Conservation (phyloP, 1,140 invertebrate genomes). For the Drosophila gunungcola region DNA sequence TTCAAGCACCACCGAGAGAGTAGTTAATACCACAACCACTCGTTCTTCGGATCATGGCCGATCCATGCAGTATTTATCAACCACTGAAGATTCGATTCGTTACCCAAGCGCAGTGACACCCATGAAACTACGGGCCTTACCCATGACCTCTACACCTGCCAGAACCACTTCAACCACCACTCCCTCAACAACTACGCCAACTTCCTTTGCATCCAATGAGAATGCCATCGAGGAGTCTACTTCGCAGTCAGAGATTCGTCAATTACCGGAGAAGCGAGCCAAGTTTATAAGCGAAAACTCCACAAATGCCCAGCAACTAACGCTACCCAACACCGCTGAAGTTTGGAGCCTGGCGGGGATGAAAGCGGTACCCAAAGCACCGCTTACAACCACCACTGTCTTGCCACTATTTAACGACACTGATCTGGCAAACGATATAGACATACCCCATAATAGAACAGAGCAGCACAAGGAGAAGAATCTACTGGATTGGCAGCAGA, state of each 20-base stretch:
- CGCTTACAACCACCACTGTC: slow-evolving; percentile 11
- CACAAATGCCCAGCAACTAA: slow-evolving; percentile 74
- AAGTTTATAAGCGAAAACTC: slow-evolving; percentile 80
- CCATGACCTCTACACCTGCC: slow-evolving; percentile 33
- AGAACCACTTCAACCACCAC: slow-evolving; percentile 29
- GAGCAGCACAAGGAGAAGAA: slow-evolving; percentile 64
- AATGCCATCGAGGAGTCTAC: slow-evolving; percentile 62
- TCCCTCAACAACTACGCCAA: slow-evolving; percentile 6
- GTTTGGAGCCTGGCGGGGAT: slow-evolving; percentile 77
- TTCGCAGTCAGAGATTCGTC: slow-evolving; percentile 18
- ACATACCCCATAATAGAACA: slow-evolving; percentile 37
- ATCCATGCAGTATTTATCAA: slow-evolving; percentile 47
- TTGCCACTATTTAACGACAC: slow-evolving; percentile 13
- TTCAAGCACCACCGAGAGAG: slow-evolving; percentile 10
- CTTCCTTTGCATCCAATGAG: slow-evolving; percentile 48
- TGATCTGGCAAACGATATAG: slow-evolving; percentile 64
- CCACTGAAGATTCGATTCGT: slow-evolving; percentile 30
- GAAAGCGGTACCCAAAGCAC: slow-evolving; percentile 60
- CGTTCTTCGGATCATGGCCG: slow-evolving; percentile 48
- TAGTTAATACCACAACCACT: slow-evolving; percentile 5
- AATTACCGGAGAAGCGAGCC: slow-evolving; percentile 62
- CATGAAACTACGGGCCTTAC: slow-evolving; percentile 61
- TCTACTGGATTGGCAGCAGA: slow-evolving; percentile 76
- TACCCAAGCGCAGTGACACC: slow-evolving; percentile 40
- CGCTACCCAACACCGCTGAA: slow-evolving; percentile 67